Base-by-base conservation (phyloP, 2,888 invertebrate genomes). In the Pheosia tremula region DNA sequence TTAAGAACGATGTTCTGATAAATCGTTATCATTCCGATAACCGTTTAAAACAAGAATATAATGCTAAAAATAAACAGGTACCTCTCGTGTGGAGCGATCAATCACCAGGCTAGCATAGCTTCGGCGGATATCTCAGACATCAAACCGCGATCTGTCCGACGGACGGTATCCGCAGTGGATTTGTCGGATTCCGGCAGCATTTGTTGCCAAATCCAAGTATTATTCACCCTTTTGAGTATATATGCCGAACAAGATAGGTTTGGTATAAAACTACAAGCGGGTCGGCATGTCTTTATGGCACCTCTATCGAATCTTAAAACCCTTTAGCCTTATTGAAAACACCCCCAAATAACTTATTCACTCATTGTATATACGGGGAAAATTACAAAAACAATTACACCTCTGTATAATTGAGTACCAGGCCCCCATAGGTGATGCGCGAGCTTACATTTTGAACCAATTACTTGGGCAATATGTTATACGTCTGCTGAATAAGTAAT, bases 401-500 rank as follows among this genome's bases (percentile, higher is more conserved):
- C 38, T 38, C 63, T 65, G 63, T 67, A 75, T 74, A 75, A 81
- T 71, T 68, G 69, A 69, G 63, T 74, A 80, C 74, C 71, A 72
- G 78, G 81, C 71, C 68, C 64, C 69, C 81, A 84, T 86, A 84
- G 77, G 77, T 77, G 78, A 74, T 71, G 74, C 66, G 77, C 80
- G 78, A 78, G 84, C 79, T 79, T 73, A 78, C 80, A 83, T 86
- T 87, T 87, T 85, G 84, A 82, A 84, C 82, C 90, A 91, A 93
- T 92, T 91, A 93, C 88, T 85, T 84, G 77, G 73, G 87, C 89
- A 87, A 89, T 90, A 90, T 88, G 88, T 89, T 89, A 89, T 86
- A 81, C 82, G 90, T 87, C 87, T 81, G 81, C 74, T 91, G 92
- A 92, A 91, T 92, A 90, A 92, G 89, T 91, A 87, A 91, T 88